A percentile compares a stretch with the other conserved stretches of the same genome.
These are phyloP conservation scores for Pomatorhinus ruficollis DNA, from an alignment of 2,113 vertebrate genomes.

Conservation along the genomic window DNA sequence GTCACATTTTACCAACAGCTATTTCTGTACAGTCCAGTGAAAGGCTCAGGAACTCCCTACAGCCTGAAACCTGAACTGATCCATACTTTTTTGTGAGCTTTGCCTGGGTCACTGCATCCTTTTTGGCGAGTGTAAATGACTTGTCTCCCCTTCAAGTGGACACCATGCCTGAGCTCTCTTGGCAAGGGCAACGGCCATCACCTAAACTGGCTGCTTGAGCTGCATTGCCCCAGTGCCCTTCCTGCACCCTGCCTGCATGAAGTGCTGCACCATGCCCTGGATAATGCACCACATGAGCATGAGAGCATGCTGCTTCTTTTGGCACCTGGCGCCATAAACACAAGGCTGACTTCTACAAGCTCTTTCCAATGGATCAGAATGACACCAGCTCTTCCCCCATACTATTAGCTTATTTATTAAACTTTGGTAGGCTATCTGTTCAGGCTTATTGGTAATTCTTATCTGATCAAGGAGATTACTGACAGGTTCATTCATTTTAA, in stretches of 20 bases:
- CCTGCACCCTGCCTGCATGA: rapidly evolving
- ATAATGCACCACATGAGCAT: not conserved
- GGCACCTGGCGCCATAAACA: not conserved
- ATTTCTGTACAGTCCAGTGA: not conserved
- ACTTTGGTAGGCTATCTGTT: conserved; percentile 31
- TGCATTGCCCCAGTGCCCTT: not conserved
- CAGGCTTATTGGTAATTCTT: conserved; percentile 43
- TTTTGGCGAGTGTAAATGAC: not conserved
- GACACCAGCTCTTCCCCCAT: not conserved
- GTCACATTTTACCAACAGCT: not conserved
- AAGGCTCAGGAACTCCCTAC: not conserved
- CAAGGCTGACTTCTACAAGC: not conserved
- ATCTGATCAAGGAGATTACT: conserved; percentile 47
- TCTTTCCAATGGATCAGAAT: not conserved
- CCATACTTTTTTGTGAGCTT: not conserved
- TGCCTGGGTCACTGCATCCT: rapidly evolving
- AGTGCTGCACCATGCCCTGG: rapidly evolving
- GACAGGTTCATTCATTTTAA: conserved; percentile 63
- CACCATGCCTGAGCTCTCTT: not conserved
- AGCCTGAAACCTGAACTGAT: not conserved
- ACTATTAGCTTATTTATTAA: conserved; percentile 41
- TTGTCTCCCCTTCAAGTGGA: not conserved
- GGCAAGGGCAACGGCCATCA: not conserved
- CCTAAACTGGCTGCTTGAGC: not conserved
- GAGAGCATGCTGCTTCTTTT: not conserved